Conservation (phyloP, 2,888 invertebrate genomes). For the Drosophila picticornis region DNA sequence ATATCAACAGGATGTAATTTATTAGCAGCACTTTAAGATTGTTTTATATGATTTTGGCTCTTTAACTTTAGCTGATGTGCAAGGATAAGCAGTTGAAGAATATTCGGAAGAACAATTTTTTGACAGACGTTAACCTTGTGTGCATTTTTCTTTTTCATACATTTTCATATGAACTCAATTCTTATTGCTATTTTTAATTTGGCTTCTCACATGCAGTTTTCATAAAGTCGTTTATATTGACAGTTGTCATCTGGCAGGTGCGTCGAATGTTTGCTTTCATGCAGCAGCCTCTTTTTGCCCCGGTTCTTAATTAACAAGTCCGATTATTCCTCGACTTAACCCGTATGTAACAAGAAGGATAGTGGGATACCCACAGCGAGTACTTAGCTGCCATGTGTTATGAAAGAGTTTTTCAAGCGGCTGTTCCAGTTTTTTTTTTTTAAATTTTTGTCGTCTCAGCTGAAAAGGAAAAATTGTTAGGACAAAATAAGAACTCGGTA, state of each 20-base stretch:
- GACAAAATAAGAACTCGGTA: not conserved
- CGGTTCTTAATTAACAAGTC: slow-evolving; percentile 10
- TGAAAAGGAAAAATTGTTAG: slow-evolving; percentile 11
- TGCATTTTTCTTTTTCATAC: not conserved
- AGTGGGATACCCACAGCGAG: slow-evolving; percentile 5
- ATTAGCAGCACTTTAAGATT: slow-evolving; percentile 1
- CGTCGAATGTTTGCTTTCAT: not conserved
- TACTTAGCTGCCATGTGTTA: slow-evolving; percentile 4
- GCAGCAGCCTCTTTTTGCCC: not conserved
- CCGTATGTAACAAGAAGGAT: not conserved
- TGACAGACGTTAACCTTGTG: no score
- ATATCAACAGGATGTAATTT: not conserved
- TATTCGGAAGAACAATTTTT: not conserved
- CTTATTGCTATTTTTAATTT: not conserved
- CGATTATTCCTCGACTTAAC: slow-evolving; percentile 8
- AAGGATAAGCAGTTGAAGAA: not conserved
- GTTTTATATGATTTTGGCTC: not conserved
- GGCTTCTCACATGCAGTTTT: not conserved
- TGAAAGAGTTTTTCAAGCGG: slow-evolving; percentile 6
- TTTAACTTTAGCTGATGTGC: not conserved
- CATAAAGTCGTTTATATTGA: not conserved
- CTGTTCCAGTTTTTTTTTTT: not conserved
- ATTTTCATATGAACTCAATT: not conserved
- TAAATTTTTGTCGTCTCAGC: not conserved
- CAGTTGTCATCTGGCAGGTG: not conserved